Conservation (phyloP, 2,113 vertebrate species). For the Epinephelus moara region DNA sequence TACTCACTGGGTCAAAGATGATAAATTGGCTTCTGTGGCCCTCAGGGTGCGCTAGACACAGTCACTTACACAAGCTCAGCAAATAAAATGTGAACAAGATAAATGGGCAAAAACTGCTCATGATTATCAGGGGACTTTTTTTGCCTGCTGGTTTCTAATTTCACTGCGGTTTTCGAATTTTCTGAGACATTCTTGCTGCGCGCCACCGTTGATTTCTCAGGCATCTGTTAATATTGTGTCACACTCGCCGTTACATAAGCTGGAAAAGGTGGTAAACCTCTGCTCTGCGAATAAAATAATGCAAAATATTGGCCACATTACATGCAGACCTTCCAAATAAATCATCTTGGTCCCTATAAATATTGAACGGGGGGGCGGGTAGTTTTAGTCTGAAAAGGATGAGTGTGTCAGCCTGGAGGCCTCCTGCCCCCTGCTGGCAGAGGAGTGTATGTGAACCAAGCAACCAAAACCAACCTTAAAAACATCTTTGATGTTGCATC, state of each 20-base stretch:
- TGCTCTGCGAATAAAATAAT: neutral
- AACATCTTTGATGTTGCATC: neutral
- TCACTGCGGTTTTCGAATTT: neutral
- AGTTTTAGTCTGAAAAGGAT: neutral
- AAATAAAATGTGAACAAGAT: conserved; percentile 10
- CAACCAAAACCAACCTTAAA: neutral
- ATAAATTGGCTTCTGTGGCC: conserved; percentile 15
- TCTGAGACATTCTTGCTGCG: neutral
- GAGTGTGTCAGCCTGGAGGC: conserved; percentile 24
- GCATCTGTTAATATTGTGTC: neutral
- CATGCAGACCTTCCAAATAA: neutral
- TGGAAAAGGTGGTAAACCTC: neutral
- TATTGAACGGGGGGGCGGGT: neutral
- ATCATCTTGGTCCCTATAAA: neutral
- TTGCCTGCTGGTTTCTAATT: conserved; percentile 14
- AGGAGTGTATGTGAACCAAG: neutral
- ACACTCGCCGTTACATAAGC: neutral
- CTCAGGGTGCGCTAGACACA: neutral
- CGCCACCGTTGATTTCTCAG: neutral
- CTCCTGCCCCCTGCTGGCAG: conserved; percentile 75
- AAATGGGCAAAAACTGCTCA: neutral
- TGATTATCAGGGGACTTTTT: conserved; percentile 22
- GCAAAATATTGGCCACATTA: neutral
- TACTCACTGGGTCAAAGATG: conserved; percentile 3
- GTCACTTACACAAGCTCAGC: conserved; percentile 34